phyloP scores from a whole-genome alignment of 2,113 vertebrate species.

The Suncus etruscus region DNA sequence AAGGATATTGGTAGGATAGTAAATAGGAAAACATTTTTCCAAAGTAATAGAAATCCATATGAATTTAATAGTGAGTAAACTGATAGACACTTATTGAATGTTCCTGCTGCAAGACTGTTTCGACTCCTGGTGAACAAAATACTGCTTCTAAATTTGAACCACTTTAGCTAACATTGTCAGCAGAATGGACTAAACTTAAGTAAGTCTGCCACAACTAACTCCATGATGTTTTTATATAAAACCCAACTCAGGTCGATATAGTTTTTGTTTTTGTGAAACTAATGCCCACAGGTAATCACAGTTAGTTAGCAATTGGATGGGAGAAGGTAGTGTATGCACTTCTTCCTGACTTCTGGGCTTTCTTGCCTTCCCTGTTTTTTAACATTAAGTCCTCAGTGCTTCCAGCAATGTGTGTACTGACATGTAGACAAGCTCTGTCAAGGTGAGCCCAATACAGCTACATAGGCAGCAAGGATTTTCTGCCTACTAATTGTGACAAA shows the following conservation, averaged over 20 bases:
- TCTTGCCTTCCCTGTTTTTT: not conserved
- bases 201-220: conserved; percentile 5
- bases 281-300: not conserved
- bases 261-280: conserved; percentile 32
- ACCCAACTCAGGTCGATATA: not conserved
- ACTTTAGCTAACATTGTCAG: conserved; percentile 4
- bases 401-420: not conserved
- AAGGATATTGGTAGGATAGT: not conserved
- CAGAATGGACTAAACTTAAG: conserved; percentile 19
- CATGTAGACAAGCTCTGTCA: conserved; percentile 41
- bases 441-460: conserved; percentile 45
- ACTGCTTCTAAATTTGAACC: conserved; percentile 53
- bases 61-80: conserved; percentile 42
- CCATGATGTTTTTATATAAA: conserved; percentile 48
- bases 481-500: conserved; percentile 70
- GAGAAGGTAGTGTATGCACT: not conserved
- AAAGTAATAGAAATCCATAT: conserved; percentile 46
- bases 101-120: conserved; percentile 40
- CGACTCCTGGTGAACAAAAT: conserved; percentile 51
- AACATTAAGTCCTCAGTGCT: conserved; percentile 32
- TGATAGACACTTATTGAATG: conserved; percentile 50
- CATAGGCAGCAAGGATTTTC: conserved; percentile 17
- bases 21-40: conserved; percentile 1
- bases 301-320: not conserved
- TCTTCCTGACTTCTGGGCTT: not conserved